A percentile compares a stretch with the other conserved stretches of the same genome.
phyloP scores from a whole-genome alignment of 1,140 invertebrate genomes.

The Polypedilum pembai region DNA sequence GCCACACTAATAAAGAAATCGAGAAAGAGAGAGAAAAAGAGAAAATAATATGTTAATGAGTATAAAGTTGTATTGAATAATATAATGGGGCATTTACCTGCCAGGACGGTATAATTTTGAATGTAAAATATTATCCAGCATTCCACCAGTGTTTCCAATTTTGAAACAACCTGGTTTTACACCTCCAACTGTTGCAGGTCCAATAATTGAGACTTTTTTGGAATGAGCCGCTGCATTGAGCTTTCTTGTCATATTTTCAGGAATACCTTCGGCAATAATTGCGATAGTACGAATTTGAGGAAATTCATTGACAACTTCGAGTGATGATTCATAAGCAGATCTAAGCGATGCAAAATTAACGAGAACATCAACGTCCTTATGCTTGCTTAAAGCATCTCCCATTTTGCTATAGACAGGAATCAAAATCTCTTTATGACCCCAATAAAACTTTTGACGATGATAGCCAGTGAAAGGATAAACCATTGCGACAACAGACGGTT shows the following conservation, averaged over 20 bases:
- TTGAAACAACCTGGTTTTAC: conserved; percentile 99
- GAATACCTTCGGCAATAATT: conserved; percentile 98
- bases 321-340: conserved; percentile 94
- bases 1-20: conserved; percentile 65
- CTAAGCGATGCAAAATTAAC: conserved; percentile 98
- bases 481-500: conserved; percentile 87
- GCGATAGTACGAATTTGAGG: conserved; percentile 93
- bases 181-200: conserved; percentile 95
- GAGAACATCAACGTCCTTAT: conserved; percentile 89
- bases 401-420: conserved; percentile 95
- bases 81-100: conserved; percentile 44
- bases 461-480: conserved; percentile 98
- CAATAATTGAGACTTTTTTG: conserved; percentile 79
- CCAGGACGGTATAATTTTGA: conserved; percentile 95
- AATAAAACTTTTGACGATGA: conserved; percentile 99
- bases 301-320: conserved; percentile 82
- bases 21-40: not conserved
- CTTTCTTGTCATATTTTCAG: conserved; percentile 95
- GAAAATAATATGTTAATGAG: not conserved
- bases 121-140: conserved; percentile 99
- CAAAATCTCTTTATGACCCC: conserved; percentile 97
- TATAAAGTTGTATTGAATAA: too few species aligned
- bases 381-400: conserved; percentile 92
- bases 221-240: conserved; percentile 79
- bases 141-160: conserved; percentile 98